phyloP scores from a whole-genome alignment of 2,888 invertebrate species.

The Orgyia antiqua region DNA sequence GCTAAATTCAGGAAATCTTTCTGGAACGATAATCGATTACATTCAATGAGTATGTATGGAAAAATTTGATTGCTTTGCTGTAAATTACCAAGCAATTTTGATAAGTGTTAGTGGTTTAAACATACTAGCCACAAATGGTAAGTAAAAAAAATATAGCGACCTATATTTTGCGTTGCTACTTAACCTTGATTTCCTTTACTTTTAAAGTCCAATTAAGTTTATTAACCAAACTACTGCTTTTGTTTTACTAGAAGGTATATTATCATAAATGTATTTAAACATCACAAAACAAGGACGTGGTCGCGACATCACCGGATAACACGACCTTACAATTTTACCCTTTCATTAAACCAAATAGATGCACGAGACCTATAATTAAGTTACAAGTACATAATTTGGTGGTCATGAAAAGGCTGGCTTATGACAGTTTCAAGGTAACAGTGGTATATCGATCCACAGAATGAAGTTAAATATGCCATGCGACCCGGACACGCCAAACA shows the following conservation, averaged over 20 bases:
- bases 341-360: conserved; percentile 40
- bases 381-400: conserved; percentile 12
- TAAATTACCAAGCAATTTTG: no score
- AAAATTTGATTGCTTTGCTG: no score
- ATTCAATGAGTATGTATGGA: no score
- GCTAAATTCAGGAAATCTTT: no score
- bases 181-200: no score
- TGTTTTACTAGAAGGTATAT: no score
- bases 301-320: conserved; percentile 27
- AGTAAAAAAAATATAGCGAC: not conserved
- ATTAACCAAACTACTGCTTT: no score
- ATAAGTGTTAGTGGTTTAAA: not conserved
- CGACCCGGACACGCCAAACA: conserved; percentile 27
- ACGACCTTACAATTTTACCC: conserved; percentile 28
- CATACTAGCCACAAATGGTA: not conserved
- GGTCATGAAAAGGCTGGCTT: conserved; percentile 20
- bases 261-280: conserved; percentile 27
- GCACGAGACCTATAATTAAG: conserved; percentile 37
- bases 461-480: conserved; percentile 18
- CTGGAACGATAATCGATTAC: no score
- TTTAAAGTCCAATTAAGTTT: no score
- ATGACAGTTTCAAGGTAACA: conserved; percentile 32
- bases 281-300: conserved; percentile 21
- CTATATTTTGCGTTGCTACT: conserved; percentile 12
- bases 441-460: conserved; percentile 23